phyloP scores from a whole-genome alignment of 2,113 vertebrate genomes.

The Cyanistes caeruleus region DNA sequence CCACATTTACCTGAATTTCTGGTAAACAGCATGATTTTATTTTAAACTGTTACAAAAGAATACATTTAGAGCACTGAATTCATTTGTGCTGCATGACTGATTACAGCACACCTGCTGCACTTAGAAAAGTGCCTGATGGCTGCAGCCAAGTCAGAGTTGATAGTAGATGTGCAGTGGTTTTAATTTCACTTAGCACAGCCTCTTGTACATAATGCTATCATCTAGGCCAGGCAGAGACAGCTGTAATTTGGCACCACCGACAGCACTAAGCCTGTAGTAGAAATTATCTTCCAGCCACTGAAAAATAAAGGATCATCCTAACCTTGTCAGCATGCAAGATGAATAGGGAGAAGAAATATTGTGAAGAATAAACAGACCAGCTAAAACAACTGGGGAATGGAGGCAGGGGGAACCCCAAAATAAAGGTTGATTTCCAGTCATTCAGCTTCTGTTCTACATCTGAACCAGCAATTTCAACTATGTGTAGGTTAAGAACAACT shows the following conservation, averaged over 20 bases:
- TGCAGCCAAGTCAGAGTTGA: background rate
- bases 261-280: background rate
- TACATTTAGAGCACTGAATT: background rate
- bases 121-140: background rate
- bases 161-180: background rate
- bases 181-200: background rate
- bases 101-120: background rate
- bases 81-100: background rate
- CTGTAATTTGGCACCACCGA: background rate
- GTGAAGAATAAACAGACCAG: background rate
- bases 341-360: background rate
- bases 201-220: background rate
- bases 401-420: fast-evolving
- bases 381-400: fast-evolving
- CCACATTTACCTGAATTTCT: background rate
- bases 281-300: background rate
- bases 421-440: background rate
- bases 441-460: background rate
- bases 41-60: background rate
- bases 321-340: background rate
- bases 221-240: background rate
- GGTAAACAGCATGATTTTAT: background rate
- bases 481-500: background rate
- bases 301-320: background rate
- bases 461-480: background rate